phyloP scores from a whole-genome alignment of 2,797 vertebrate species.

The Peromyscus nudipes region DNA sequence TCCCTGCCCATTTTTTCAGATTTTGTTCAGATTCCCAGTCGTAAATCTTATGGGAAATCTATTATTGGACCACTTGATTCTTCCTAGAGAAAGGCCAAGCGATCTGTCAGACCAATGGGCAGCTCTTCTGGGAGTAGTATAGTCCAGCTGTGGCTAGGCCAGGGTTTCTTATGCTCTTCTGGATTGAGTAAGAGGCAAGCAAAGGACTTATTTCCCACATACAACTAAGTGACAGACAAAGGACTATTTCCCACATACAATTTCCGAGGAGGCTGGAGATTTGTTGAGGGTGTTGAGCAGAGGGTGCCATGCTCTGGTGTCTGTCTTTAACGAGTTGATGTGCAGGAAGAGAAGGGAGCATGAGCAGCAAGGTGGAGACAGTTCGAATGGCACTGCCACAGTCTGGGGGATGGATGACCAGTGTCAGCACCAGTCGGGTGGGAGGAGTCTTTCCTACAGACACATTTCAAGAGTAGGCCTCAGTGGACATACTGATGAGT shows the following conservation, averaged over 20 bases:
- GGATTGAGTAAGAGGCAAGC: conserved; percentile 23
- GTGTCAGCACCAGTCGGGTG: not conserved
- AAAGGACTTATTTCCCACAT: conserved; percentile 1
- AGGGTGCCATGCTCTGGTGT: not conserved
- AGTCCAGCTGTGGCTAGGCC: not conserved
- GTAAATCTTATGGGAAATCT: not conserved
- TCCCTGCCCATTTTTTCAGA: not conserved
- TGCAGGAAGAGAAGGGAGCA: not conserved
- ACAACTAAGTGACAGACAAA: not conserved
- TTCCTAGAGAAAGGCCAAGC: not conserved
- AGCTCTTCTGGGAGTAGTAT: not conserved
- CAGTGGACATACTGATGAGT: not conserved
- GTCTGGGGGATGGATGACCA: no score
- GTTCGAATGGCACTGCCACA: not conserved
- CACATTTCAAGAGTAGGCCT: not conserved
- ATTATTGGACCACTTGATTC: not conserved
- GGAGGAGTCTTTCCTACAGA: not conserved
- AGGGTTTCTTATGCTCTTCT: not conserved
- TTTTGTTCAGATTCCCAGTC: not conserved
- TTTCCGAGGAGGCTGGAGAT: not conserved
- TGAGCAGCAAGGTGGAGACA: not conserved
- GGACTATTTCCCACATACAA: not conserved
- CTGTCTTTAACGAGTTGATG: not conserved
- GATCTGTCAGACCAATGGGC: not conserved
- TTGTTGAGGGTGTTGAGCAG: not conserved